phyloP scores from a whole-genome alignment of 2,113 vertebrate species.

The Sorex araneus region DNA sequence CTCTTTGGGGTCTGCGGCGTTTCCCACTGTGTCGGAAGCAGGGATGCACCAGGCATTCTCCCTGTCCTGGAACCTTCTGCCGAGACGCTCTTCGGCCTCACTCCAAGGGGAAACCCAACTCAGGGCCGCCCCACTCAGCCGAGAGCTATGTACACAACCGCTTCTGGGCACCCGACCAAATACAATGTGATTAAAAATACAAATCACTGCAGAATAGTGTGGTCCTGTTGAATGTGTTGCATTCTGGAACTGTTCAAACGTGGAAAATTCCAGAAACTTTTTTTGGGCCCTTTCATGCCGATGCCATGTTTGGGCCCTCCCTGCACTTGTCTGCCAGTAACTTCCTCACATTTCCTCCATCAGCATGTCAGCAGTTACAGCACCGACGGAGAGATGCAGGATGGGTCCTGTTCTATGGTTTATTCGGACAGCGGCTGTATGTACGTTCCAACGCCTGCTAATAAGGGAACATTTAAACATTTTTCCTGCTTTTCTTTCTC shows the following conservation, averaged over 20 bases:
- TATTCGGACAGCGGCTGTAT: too few relatives aligned
- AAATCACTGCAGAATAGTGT: background rate
- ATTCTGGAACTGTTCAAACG: slow-evolving; percentile 19
- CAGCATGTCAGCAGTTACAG: background rate
- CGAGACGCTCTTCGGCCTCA: background rate
- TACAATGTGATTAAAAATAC: slow-evolving; percentile 5
- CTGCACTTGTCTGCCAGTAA: background rate
- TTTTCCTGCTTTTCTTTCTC: background rate
- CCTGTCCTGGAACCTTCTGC: background rate
- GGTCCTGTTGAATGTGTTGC: background rate
- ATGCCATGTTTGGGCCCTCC: background rate
- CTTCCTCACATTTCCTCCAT: background rate
- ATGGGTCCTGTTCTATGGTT: too few relatives aligned
- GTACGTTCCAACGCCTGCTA: too few relatives aligned
- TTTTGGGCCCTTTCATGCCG: too few relatives aligned
- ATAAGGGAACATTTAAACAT: background rate
- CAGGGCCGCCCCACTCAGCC: background rate
- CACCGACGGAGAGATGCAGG: background rate
- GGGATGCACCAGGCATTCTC: background rate
- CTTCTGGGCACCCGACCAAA: slow-evolving; percentile 57
- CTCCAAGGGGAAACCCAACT: background rate
- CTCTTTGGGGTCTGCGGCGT: background rate
- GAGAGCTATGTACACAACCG: background rate
- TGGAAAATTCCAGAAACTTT: slow-evolving; percentile 17
- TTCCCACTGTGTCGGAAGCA: background rate